Evolutionary conservation across 2,113 vertebrate species (phyloP), one percentile per base, ranked within the genome.

Genomic region (Lathamus discolor): DNA sequence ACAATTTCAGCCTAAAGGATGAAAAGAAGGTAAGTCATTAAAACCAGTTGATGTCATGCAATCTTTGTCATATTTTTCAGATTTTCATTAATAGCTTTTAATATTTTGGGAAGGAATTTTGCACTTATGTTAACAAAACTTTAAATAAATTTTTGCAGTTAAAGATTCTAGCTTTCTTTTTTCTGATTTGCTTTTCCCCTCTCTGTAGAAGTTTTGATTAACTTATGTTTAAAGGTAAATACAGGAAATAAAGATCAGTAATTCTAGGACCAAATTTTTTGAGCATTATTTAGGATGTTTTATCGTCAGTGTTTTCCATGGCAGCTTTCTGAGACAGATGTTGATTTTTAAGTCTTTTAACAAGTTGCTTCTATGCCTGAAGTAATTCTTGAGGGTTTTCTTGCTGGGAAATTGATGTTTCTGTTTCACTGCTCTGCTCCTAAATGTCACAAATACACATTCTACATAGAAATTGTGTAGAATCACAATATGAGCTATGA

Each of bases 391-490:
- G 25, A 67, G 5, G 57, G 46, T 88, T 74, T 51, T 11, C 82
- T 91, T 90, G 57, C 41, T 81, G 55, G 70, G 52, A 95, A 96
- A 92, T n/a, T 72, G 18, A 62, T 90, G 39, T 62, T 95, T 83
- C 49, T 82, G 15, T 92, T 94, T 90, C 76, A 76, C 24, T 63
- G 44, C 17, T 90, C 82, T 72, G 23, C 46, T 93, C 27, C 66
- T 88, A 89, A 92, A 72, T 88, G 52, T 72, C 92, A 92, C 29
- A 72, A 79, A 78, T 54, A 64, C 25, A 49, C 28, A 68, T 83
- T 90, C 61, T 51, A 55, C 24, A 57, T 14, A 84, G 31, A 81
- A 86, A 69, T 14, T 17, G 3, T 54, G n/a, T 22, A 70, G 69
- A 95, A 69, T 76, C 35, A 17, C 33, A 77, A 10, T 61, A 64